Evolutionary conservation across 2,888 invertebrate genomes (phyloP).

Genomic region (Apeira syringaria): DNA sequence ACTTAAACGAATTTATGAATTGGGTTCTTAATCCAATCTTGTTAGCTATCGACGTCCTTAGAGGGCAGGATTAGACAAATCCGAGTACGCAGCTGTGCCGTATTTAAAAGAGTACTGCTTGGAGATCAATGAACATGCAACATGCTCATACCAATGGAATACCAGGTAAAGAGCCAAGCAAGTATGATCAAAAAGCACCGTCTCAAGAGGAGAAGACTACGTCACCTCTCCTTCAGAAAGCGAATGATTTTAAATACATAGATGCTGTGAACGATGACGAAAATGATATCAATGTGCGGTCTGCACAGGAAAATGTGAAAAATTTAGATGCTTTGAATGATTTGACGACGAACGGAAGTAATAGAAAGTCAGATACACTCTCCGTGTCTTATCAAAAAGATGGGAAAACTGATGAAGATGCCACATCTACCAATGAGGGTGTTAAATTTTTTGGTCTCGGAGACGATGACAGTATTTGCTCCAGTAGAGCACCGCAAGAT

Average conservation of each 20-base stretch:
- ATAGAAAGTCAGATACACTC: conserved; percentile 49
- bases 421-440: conserved; percentile 72
- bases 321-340: conserved; percentile 69
- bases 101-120: conserved; percentile 53
- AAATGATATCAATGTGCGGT: conserved; percentile 37
- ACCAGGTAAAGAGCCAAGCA: conserved; percentile 68
- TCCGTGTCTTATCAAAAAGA: conserved; percentile 55
- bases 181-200: conserved; percentile 69
- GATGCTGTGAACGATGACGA: conserved; percentile 55
- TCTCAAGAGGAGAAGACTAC: conserved; percentile 78
- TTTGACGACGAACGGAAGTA: conserved; percentile 59
- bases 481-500: conserved; percentile 56
- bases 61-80: conserved; percentile 51
- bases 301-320: conserved; percentile 50
- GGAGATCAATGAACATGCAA: conserved; percentile 75
- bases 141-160: conserved; percentile 72
- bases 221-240: conserved; percentile 65
- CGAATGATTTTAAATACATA: conserved; percentile 62
- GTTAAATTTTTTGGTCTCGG: conserved; percentile 80
- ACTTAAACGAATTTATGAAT: conserved; percentile 56
- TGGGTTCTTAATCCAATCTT: conserved; percentile 60
- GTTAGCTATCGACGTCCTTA: conserved; percentile 57
- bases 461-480: conserved; percentile 77
- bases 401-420: conserved; percentile 65
- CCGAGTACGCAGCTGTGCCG: conserved; percentile 53